Base-by-base conservation (phyloP, 1,140 invertebrate genomes). In the Odontomachus brunneus region DNA sequence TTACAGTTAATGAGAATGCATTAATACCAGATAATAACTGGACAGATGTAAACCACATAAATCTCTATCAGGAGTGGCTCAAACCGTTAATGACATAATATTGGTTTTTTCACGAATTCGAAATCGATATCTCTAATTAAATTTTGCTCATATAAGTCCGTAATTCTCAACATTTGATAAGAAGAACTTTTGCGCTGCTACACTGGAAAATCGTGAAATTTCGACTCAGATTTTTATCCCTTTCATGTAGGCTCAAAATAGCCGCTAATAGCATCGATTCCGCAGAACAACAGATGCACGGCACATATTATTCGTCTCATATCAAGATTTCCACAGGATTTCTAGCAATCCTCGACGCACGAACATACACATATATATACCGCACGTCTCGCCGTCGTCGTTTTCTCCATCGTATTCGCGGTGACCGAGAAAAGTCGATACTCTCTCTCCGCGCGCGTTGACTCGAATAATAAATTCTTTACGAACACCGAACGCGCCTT, bases 381-480 rank as follows among this genome's bases (percentile, higher is more conserved):
- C 38, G 38, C 38, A 81, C 82, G 75, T 69, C 49, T 53, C 62
- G 57, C 72, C 44, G 59, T 55, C 51, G 75, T 59, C 65, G 48
- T 66, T 62, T 55, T 57, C 51, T 55, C 75, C 63, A 84, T 87
- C 82, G 63, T 80, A 71, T 85, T 84, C 73, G 60, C 51, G 17
- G 59, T 49, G 62, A 65, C 71, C 55, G 51, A 51, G 80, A 59
- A 72, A 81, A 49, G 26, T 38, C 53, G 63, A 66, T 80, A 51
- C 29, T 33, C 26, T 26, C 53, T 33, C n/a, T n/a, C n/a, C 2
- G 38, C 38, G 53, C 53, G 24, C 22, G 62, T 66, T 69, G 75
- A 80, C 29, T 86, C 49, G 48, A 88, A 85, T 84, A 78, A 88
- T 85, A 89, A 90, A 90, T 89, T 86, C 88, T 80, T 84, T 82